Conservation (phyloP, 2,797 vertebrate species). For the Lates japonicus region DNA sequence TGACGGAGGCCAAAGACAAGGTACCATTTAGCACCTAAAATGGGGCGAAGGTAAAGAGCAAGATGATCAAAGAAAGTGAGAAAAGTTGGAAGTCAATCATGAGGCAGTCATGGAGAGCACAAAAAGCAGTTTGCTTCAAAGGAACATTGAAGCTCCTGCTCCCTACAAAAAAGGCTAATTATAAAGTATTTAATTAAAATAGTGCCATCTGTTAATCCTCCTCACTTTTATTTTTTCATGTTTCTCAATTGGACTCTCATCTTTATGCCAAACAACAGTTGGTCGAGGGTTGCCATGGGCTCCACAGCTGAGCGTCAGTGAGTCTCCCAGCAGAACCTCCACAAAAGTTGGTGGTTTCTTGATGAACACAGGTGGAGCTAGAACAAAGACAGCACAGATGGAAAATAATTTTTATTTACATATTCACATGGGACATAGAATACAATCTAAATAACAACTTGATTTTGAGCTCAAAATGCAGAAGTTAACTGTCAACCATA, state of each 20-base stretch:
- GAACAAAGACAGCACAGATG: conserved; percentile 47
- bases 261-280: conserved; percentile 91
- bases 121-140: conserved; percentile 48
- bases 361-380: conserved; percentile 93
- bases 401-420: conserved; percentile 8
- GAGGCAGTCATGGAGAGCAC: conserved; percentile 21
- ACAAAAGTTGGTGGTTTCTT: conserved; percentile 91
- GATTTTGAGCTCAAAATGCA: background rate
- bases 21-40: conserved; percentile 92
- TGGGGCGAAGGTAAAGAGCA: conserved; percentile 13
- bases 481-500: background rate
- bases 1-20: conserved; percentile 87
- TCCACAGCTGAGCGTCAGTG: conserved; percentile 90
- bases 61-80: conserved; percentile 39
- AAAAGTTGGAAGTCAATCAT: conserved; percentile 23
- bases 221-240: conserved; percentile 90
- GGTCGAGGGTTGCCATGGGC: conserved; percentile 94
- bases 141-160: conserved; percentile 44
- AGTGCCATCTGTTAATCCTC: conserved; percentile 52
- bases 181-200: conserved; percentile 56
- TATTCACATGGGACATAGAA: conserved; percentile 11
- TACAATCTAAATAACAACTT: background rate
- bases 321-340: conserved; percentile 90
- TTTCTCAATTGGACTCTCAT: conserved; percentile 84
- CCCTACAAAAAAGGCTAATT: conserved; percentile 36